These are phyloP conservation scores for Venusia cambrica DNA, from an alignment of 2,888 invertebrate genomes.

Conservation along the genomic window DNA sequence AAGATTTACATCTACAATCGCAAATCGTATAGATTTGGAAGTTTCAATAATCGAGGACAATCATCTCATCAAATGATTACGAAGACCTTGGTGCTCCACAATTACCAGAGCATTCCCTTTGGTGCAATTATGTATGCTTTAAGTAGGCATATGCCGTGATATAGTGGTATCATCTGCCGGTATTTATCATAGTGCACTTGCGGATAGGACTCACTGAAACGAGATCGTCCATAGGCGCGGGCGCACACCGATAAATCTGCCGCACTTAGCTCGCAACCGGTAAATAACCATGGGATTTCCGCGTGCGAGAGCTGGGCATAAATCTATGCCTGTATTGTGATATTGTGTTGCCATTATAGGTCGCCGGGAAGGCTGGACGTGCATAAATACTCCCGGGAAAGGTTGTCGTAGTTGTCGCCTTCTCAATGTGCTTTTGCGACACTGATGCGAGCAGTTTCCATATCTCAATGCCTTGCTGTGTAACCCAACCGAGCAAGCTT, in stretches of 20 bases:
- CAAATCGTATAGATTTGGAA: too few species aligned
- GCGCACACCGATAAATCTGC: slow-evolving; percentile 76
- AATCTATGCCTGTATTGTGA: slow-evolving; percentile 80
- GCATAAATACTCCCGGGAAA: slow-evolving; percentile 65
- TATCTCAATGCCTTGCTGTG: slow-evolving; percentile 43
- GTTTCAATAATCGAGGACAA: slow-evolving; percentile 35
- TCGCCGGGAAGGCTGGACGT: slow-evolving; percentile 63
- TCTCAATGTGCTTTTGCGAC: slow-evolving; percentile 41
- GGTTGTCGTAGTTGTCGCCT: slow-evolving; percentile 38
- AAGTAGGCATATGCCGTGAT: slow-evolving; percentile 37
- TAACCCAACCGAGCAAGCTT: too few species aligned
- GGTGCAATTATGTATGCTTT: slow-evolving; percentile 43
- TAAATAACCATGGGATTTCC: slow-evolving; percentile 81
- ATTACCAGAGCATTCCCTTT: slow-evolving; percentile 33
- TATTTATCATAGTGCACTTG: slow-evolving; percentile 53
- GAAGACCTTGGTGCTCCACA: slow-evolving; percentile 35
- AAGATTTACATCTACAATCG: too few species aligned
- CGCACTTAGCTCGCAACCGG: slow-evolving; percentile 80
- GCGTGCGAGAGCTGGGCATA: slow-evolving; percentile 76
- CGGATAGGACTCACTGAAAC: slow-evolving; percentile 61
- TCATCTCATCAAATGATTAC: slow-evolving; percentile 28
- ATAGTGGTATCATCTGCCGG: slow-evolving; percentile 50
- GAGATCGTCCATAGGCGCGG: slow-evolving; percentile 66
- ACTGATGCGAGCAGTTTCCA: slow-evolving; percentile 43
- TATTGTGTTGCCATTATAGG: slow-evolving; percentile 80